Evolutionary conservation across 2,888 invertebrate species (phyloP).

Genomic region (Bhutanitis thaidina): DNA sequence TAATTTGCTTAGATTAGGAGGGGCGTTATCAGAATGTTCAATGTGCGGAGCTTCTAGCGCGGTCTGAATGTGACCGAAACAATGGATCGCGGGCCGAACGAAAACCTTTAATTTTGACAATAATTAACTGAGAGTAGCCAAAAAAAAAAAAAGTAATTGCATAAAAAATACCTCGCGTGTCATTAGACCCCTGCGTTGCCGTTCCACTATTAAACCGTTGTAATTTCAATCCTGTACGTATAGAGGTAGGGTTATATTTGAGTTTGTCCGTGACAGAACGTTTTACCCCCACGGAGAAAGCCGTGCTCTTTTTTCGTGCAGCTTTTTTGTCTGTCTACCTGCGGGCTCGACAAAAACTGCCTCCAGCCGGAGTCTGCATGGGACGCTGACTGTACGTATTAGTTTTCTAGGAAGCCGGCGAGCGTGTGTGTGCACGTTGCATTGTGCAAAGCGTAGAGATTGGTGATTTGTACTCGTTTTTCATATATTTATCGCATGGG

Average conservation of each 20-base stretch:
- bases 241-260: constrained; percentile 26
- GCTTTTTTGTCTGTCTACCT: constrained; percentile 60
- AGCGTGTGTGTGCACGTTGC: not conserved
- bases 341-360: constrained; percentile 52
- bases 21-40: not conserved
- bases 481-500: not conserved
- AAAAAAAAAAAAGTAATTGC: constrained; percentile 38
- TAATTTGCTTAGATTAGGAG: no score
- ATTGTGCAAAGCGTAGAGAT: constrained; percentile 6
- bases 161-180: constrained; percentile 52
- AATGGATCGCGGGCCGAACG: constrained; percentile 34
- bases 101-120: constrained; percentile 41
- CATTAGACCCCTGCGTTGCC: constrained; percentile 65
- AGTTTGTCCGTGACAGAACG: constrained; percentile 21
- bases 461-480: not conserved
- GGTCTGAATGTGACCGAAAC: not conserved
- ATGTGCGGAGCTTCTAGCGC: not conserved
- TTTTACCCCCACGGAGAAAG: constrained; percentile 37
- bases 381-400: constrained; percentile 2
- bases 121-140: constrained; percentile 59
- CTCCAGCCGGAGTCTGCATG: constrained; percentile 19
- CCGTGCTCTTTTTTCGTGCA: constrained; percentile 40
- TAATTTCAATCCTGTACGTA: constrained; percentile 14
- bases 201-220: constrained; percentile 21
- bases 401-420: constrained; percentile 1